Evolutionary conservation across 2,888 invertebrate genomes (phyloP).

Genomic region (Bembecia ichneumoniformis): DNA sequence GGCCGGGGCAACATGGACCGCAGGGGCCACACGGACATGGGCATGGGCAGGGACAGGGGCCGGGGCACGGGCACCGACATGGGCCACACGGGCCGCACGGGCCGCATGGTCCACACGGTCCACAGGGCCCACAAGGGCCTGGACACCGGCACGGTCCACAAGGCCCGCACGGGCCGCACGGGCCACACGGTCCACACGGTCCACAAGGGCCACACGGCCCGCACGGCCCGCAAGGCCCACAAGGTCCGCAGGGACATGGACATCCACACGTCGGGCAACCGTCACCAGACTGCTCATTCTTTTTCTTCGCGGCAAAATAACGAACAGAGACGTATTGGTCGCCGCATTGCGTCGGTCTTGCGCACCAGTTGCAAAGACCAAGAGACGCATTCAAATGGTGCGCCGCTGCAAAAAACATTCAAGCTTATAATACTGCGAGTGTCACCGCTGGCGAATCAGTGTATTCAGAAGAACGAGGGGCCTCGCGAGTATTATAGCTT

Average conservation of each 20-base stretch:
- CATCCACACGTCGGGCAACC: conserved; percentile 20
- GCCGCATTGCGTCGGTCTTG: conserved; percentile 17
- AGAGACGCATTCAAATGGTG: conserved; percentile 16
- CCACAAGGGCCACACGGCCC: conserved; percentile 16
- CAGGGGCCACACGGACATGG: conserved; percentile 15
- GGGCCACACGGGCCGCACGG: conserved; percentile 21
- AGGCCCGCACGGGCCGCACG: conserved; percentile 11
- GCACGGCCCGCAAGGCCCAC: conserved; percentile 20
- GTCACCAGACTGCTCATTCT: conserved; percentile 21
- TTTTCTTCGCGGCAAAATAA: conserved; percentile 28
- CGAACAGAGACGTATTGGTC: conserved; percentile 27
- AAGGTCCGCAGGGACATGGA: conserved; percentile 20
- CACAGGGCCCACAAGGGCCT: conserved; percentile 17
- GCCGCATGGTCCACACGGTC: conserved; percentile 21
- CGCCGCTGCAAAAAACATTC: conserved; percentile 56
- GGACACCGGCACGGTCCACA: conserved; percentile 20
- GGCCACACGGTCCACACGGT: conserved; percentile 16
- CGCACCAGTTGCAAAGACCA: conserved; percentile 15
- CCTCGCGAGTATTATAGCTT: conserved; percentile 57
- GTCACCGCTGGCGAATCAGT: conserved; percentile 34
- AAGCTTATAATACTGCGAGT: conserved; percentile 54
- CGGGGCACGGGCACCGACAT: conserved; percentile 25
- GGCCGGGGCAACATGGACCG: conserved; percentile 14
- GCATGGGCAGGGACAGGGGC: conserved; percentile 20
- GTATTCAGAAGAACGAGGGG: conserved; percentile 53